Percentiles rank a stretch among this genome's conserved stretches.
These are phyloP conservation scores for Crocodylus rhombifer DNA, from an alignment of 2,797 vertebrate species.

Conservation along the genomic window DNA sequence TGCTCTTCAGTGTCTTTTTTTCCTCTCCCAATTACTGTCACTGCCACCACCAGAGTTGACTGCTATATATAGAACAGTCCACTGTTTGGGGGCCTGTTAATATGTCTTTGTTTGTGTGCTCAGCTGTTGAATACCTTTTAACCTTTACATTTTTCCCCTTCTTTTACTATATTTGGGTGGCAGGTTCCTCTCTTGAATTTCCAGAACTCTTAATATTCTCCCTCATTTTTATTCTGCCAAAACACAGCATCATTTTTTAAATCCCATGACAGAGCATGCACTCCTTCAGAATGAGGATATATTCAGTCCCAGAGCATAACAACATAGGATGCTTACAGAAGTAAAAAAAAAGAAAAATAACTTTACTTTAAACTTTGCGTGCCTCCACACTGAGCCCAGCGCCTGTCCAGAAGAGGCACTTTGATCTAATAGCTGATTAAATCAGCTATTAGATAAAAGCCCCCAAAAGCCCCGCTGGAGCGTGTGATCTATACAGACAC, in stretches of 20 bases:
- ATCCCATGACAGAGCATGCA: background rate
- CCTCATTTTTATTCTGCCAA: background rate
- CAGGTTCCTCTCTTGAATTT: background rate
- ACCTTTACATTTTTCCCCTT: background rate
- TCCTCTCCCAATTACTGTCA: constrained; percentile 5
- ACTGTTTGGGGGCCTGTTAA: constrained; percentile 6
- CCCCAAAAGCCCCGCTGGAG: no score
- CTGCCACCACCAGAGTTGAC: background rate
- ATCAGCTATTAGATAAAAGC: no score
- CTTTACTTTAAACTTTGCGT: no score
- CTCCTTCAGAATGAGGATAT: no score
- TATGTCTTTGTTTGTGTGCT: constrained; percentile 26
- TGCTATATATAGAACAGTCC: background rate
- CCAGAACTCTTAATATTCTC: background rate
- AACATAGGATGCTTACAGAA: no score
- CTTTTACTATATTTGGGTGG: background rate
- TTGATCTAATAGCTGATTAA: background rate
- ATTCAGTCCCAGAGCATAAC: no score
- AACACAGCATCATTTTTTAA: background rate
- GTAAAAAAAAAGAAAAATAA: no score
- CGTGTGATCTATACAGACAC: no score
- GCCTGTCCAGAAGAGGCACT: background rate
- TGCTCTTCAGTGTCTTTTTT: constrained; percentile 61
- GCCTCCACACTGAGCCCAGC: background rate
- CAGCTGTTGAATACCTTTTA: background rate